phyloP scores from a whole-genome alignment of 2,888 invertebrate genomes.

The Aphrophora alni region DNA sequence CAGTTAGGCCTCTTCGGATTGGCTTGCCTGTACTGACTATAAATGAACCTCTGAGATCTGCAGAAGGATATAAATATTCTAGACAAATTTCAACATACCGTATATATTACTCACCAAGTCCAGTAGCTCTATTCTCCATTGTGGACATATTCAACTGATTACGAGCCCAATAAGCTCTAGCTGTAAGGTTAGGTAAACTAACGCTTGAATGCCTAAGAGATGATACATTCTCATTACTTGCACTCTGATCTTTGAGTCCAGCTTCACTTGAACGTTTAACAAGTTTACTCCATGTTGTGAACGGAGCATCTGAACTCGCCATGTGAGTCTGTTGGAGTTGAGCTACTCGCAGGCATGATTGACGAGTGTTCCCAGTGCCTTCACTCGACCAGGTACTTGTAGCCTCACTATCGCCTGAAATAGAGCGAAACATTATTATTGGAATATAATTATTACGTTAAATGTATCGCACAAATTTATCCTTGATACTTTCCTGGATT shows the following conservation, averaged over 20 bases:
- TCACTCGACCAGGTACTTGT: slow-evolving; percentile 34
- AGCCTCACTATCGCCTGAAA: slow-evolving; percentile 45
- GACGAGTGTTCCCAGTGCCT: slow-evolving; percentile 10
- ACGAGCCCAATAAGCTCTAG: not conserved
- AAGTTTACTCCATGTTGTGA: slow-evolving; percentile 89
- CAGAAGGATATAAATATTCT: too few relatives aligned
- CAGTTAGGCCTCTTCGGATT: too few relatives aligned
- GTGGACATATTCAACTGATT: not conserved
- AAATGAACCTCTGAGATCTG: too few relatives aligned
- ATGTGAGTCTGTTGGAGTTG: slow-evolving; percentile 58
- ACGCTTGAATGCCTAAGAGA: slow-evolving; percentile 50
- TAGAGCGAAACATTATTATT: too few relatives aligned
- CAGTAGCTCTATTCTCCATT: not conserved
- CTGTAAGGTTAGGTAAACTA: slow-evolving; percentile 45
- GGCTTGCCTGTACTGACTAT: too few relatives aligned
- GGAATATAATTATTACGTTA: too few relatives aligned
- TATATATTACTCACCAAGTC: not conserved
- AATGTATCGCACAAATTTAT: too few relatives aligned
- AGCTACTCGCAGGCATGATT: slow-evolving; percentile 17
- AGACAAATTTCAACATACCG: too few relatives aligned
- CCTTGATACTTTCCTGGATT: too few relatives aligned
- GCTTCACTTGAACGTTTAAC: slow-evolving; percentile 73
- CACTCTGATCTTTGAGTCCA: not conserved
- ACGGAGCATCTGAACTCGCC: slow-evolving; percentile 87
- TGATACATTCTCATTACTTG: slow-evolving; percentile 20